Percentiles rank a stretch among this genome's conserved stretches.
Evolutionary conservation across 2,888 invertebrate genomes (phyloP).

Genomic region (Coecobrya sp.): DNA sequence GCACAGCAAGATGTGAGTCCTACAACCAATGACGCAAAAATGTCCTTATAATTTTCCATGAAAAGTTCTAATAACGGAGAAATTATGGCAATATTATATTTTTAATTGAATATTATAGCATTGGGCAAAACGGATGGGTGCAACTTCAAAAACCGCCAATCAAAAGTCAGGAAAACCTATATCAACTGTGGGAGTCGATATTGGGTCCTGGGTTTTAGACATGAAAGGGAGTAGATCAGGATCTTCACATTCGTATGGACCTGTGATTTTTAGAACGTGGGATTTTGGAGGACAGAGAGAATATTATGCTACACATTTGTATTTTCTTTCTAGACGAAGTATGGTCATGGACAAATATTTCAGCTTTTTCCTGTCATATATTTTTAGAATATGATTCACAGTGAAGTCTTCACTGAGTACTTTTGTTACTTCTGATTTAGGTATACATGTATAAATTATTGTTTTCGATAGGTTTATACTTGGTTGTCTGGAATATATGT

Average conservation of each 20-base stretch:
- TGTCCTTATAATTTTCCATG: not conserved
- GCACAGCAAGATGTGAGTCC: slow-evolving; percentile 84
- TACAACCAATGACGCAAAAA: not conserved
- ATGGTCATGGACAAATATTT: no score
- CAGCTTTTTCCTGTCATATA: no score
- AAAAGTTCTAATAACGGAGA: not conserved
- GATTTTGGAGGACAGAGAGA: slow-evolving; percentile 99
- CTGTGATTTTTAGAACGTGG: slow-evolving; percentile 98
- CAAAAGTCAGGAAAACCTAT: slow-evolving; percentile 92
- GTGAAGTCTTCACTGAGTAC: no score
- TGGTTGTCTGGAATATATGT: slow-evolving; percentile 98
- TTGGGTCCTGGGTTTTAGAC: slow-evolving; percentile 98
- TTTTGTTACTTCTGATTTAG: no score
- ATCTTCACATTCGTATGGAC: slow-evolving; percentile 91
- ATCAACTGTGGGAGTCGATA: slow-evolving; percentile 99
- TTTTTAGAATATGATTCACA: no score
- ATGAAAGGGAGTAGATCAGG: slow-evolving; percentile 91
- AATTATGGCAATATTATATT: slow-evolving; percentile 87
- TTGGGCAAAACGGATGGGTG: slow-evolving; percentile 98
- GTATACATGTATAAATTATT: no score
- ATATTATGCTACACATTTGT: slow-evolving; percentile 99
- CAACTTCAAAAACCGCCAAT: slow-evolving; percentile 87
- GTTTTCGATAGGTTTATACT: slow-evolving; percentile 92
- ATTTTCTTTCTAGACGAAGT: slow-evolving; percentile 98
- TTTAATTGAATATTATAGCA: no score